Conservation (phyloP, 2,797 vertebrate genomes). For the Vireo griseus region DNA sequence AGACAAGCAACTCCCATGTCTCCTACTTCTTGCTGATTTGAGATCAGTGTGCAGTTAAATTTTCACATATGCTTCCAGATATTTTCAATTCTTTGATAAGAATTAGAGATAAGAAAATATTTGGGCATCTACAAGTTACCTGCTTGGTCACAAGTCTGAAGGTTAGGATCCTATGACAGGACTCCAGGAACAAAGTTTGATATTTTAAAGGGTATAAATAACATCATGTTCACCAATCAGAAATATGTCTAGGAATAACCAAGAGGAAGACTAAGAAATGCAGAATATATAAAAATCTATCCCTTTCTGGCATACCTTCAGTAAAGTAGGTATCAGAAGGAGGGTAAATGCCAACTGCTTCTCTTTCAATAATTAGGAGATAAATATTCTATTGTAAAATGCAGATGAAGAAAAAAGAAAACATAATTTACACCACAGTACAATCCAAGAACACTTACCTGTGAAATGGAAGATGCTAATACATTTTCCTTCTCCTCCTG, state of each 20-base stretch:
- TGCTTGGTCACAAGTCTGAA: neutral
- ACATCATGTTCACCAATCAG: neutral
- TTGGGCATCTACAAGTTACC: neutral
- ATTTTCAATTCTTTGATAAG: neutral
- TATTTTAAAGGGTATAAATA: neutral
- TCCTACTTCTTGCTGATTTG: neutral
- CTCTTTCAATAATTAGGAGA: neutral
- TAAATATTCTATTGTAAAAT: neutral
- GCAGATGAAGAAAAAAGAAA: neutral
- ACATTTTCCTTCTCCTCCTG: neutral
- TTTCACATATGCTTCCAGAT: neutral
- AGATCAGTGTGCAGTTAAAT: neutral
- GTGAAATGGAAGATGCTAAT: neutral
- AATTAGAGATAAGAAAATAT: neutral
- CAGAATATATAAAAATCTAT: neutral
- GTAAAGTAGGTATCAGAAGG: neutral
- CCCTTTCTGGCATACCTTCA: neutral
- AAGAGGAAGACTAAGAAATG: neutral
- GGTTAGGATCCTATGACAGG: neutral
- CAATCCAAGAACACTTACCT: neutral
- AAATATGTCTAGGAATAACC: neutral
- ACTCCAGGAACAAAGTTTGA: neutral
- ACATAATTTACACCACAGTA: neutral
- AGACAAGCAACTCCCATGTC: neutral
- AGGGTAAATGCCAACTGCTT: neutral